Percentiles rank a stretch among this genome's conserved stretches.
phyloP scores from a whole-genome alignment of 2,888 invertebrate genomes.

The Lordiphosa fenestrarum region DNA sequence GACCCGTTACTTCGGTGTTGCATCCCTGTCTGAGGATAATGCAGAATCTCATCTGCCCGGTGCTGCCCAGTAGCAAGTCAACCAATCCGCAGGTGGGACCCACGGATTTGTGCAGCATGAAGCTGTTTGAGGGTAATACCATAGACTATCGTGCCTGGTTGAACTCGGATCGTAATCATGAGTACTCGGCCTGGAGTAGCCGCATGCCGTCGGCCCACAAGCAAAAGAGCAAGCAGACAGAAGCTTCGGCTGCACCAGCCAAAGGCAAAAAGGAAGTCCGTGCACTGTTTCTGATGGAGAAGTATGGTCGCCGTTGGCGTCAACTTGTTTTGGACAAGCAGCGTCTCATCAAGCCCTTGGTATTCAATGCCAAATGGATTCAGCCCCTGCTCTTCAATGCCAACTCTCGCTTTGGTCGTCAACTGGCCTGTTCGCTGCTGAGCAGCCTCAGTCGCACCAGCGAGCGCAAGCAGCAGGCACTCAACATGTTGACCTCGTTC shows the following conservation, averaged over 20 bases:
- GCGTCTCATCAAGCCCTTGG: slow-evolving; percentile 80
- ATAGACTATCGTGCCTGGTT: slow-evolving; percentile 89
- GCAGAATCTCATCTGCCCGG: slow-evolving; percentile 89
- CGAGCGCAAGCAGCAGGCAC: slow-evolving; percentile 86
- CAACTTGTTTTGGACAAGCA: slow-evolving; percentile 74
- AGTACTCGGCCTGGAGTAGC: slow-evolving; percentile 87
- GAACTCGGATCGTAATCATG: slow-evolving; percentile 85
- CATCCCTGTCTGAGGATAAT: slow-evolving; percentile 96
- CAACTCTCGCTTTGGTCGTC: slow-evolving; percentile 92
- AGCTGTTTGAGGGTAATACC: slow-evolving; percentile 84
- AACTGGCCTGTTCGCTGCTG: slow-evolving; percentile 93
- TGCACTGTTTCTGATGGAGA: slow-evolving; percentile 86
- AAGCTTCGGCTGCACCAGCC: slow-evolving; percentile 13
- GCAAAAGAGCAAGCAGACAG: slow-evolving; percentile 49
- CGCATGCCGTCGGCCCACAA: slow-evolving; percentile 81
- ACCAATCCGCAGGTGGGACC: slow-evolving; percentile 75
- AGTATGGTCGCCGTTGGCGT: slow-evolving; percentile 88
- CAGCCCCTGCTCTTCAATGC: slow-evolving; percentile 95
- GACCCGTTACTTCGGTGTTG: slow-evolving; percentile 93
- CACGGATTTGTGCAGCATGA: slow-evolving; percentile 82
- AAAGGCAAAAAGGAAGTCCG: slow-evolving; percentile 52
- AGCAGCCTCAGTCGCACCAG: slow-evolving; percentile 88
- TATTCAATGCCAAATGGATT: slow-evolving; percentile 87
- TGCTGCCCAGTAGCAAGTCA: slow-evolving; percentile 77
- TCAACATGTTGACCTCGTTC: slow-evolving; percentile 93